Base-by-base conservation (phyloP, 2,113 vertebrate species). In the Callorhinus ursinus region DNA sequence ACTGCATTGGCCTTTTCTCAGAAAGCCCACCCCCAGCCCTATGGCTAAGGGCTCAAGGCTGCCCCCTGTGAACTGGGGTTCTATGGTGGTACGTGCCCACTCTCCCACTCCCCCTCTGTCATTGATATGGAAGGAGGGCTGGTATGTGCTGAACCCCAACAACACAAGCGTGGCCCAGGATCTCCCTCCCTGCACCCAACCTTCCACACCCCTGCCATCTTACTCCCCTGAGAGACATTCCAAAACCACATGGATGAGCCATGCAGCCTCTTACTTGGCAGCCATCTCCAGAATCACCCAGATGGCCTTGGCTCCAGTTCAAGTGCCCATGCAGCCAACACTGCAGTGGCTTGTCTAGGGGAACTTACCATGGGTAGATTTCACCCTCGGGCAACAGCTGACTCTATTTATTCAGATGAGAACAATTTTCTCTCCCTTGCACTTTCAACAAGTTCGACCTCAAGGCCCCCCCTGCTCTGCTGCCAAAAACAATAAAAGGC, bases 321-420 rank as follows among this genome's bases (percentile, higher is more conserved):
- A 82, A 89, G 79, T 89, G 86, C 74, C 92, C 83, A 28, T 91
- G 65, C 36, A 74, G 88, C 67, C 72, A 57, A 19, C 33, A 28
- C 21, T 2, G 15, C 4, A 18, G 22, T 6, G 49, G 24, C 49
- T 26, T 53, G 61, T 86, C 90, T 74, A 19, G 1, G 5, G 31
- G 82, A 94, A 65, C 28, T 61, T 95, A 96, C 79, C 85, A 82
- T 82, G 93, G 97, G 97, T 96, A 96, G 95, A 96, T 80, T 9
- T 92, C 18, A 63, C 57, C 95, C 95, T 98, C 97, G 98, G 97
- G 96, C 97, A 98, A 71, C 46, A 67, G 76, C 89, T 91, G 84
- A 39, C 65, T 46, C 2, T 98, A 94, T 98, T 98, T 98, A 90
- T 98, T 98, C 98, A 99, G 98, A 98, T 98, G 98, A 98, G 97